Evolutionary conservation across 2,113 vertebrate species (phyloP), one percentile per base, ranked within the genome.

Genomic region (Nansenia antarctica): DNA sequence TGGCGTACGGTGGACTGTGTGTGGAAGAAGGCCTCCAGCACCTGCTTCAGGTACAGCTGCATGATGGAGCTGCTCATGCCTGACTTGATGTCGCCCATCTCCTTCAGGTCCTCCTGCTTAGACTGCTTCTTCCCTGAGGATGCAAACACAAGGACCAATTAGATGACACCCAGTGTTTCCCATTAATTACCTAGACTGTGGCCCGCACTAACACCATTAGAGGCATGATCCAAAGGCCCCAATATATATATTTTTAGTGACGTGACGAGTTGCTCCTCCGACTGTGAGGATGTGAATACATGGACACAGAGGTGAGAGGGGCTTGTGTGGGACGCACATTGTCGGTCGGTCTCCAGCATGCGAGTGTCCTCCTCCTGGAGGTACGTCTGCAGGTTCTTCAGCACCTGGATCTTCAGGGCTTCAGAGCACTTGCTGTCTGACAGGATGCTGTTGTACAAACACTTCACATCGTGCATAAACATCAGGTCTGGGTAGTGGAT

Each of bases 1-100:
- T 98, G 96, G 70, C 98, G 94, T 53, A 99, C 98, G 24, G 92
- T 97, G 82, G 98, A 98, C 69, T 98, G 96, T 8, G 82, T 94
- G 88, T 97, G 95, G 85, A 98, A 98, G 87, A 99, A 99, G 1
- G 95, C 95, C 91, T 99, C 98, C 81, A 99, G 91, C 86, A 99
- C 96, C 87, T 99, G 96, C 93, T 99, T 99, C 76, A 99, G 93
- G 93, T 99, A 99, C 14, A 99, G 95, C 88, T 99, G 98, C 97
- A 99, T 99, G 84, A 99, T 99, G 84, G 98, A 99, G 91, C 96
- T 98, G 89, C 97, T 99, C 98, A 99, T 99, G 80, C 97, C 97
- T 71, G 98, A 99, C 76, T 96, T 98, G 88, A 99, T 96, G 88
- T 99, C 98, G 45, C 98, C 97, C 98, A 99, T 99, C 91, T 99